Evolutionary conservation across 1,140 invertebrate genomes (phyloP), one percentile per base, ranked within the genome.

Genomic region (Cephus cinctus): DNA sequence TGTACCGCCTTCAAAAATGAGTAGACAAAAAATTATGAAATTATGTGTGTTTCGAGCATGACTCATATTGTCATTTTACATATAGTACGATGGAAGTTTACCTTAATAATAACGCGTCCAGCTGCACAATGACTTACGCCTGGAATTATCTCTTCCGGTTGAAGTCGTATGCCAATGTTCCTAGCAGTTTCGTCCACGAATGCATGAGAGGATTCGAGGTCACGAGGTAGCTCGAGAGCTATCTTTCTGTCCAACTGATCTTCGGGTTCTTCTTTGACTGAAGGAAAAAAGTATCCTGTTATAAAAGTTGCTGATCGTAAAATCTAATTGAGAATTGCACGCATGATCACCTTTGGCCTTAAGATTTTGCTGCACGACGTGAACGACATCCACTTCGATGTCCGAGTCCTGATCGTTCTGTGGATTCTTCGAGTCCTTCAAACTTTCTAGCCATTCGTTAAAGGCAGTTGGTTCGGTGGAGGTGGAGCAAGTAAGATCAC

Each of bases 101-200:
- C 71, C 43, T 54, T 49, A 20, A 68, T 67, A 6, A 76, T 62
- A 19, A 70, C 47, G 22, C 66, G 34, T 23, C 57, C 54, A 18
- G 70, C 59, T 36, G 66, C 50, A 39, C 54, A 59, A 36, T 74
- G 59, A 12, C 52, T 39, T 3, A 76, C 58, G 15, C 61, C 63
- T 14, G 67, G 64, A 14, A 62, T 15, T 34, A 76, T 67, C 52
- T 66, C 66, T 46, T 76, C 74, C 14, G 61, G 47, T 15, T 16
- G 45, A 11, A 76, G 47, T 45, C 62, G 63, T 4, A 69, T 39
- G 11, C 69, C 70, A 30, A 69, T 65, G 42, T 73, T 52, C 46
- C 64, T 60, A 4, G 61, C 52, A 30, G 55, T 64, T 36, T 71
- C 59, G 19, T 52, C 61, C 11, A 76, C 60, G 46, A 67, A 75